phyloP scores from a whole-genome alignment of 2,888 invertebrate genomes.

The Osedax frankpressi region DNA sequence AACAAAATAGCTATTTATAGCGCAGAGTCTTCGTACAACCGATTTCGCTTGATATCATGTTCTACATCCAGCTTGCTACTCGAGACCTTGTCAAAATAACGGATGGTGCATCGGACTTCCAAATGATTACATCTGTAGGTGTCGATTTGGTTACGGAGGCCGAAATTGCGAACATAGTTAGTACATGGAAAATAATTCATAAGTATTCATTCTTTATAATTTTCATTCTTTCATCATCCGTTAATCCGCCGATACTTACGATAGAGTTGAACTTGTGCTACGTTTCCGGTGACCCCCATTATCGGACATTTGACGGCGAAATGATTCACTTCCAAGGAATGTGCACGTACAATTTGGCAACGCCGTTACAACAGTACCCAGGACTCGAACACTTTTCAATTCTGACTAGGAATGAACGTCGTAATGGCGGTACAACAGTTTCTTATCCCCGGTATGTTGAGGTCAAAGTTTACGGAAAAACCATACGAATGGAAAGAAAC shows the following conservation, averaged over 20 bases:
- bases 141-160: constrained; percentile 5
- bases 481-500: constrained; percentile 1
- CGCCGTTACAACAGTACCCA: neutral
- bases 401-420: neutral
- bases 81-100: constrained; percentile 8
- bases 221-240: too few relatives aligned
- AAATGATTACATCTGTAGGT: constrained; percentile 6
- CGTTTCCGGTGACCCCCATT: constrained; percentile 12
- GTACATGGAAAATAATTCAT: too few relatives aligned
- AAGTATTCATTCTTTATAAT: too few relatives aligned
- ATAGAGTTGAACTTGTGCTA: constrained; percentile 7
- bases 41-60: too few relatives aligned
- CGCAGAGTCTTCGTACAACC: too few relatives aligned
- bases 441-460: constrained; percentile 5
- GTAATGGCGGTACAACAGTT: neutral
- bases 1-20: too few relatives aligned
- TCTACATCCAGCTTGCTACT: neutral
- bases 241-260: too few relatives aligned
- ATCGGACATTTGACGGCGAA: constrained; percentile 1
- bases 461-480: neutral
- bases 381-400: neutral
- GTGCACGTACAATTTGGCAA: constrained; percentile 10
- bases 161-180: constrained; percentile 5
- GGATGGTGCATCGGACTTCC: neutral
- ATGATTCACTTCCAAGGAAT: constrained; percentile 14